Base-by-base conservation (phyloP, 2,797 vertebrate genomes). In the Alosa sapidissima region DNA sequence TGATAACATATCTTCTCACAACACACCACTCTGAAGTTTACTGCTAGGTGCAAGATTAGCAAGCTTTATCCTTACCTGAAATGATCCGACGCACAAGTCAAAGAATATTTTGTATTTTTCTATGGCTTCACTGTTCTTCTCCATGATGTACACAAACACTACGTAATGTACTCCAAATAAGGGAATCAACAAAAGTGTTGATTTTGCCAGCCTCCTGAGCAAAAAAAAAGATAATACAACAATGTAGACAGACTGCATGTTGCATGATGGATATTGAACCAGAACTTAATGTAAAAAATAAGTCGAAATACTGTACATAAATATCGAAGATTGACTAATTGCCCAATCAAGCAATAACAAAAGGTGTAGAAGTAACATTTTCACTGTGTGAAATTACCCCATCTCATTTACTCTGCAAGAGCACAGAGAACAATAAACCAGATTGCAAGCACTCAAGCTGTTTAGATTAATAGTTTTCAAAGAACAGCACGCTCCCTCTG, bases 81-180 rank as follows among this genome's bases (percentile, higher is more conserved):
- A 98, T 8, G 98, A 99, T 13, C 97, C 97, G 2, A 97, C 88
- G 58, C 94, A 96, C 41, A 99, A 90, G 2, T 99, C 98, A 81
- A 98, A 98, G 88, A 97, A 94, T 85, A 99, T 97, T 94, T 97
- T 97, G 81, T 96, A 94, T 0, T 91, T 89, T 24, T 93, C 88
- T 87, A 96, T 92, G 91, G 90, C 92, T 24, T 90, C 87, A 33
- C 91, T 86, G 0, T 48, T 83, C 8, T 91, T 91, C 0, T 96
- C 94, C 91, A 91, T 88, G 88, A 94, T 84, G 85, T 97, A 97
- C 81, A 97, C 96, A 62, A 98, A 98, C 86, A 98, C 94, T 87
- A 97, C 92, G 82, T 99, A 98, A 94, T 99, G 96, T 51, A 97
- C 91, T 16, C 98, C 98, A 13, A 99, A 99, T 81, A 99, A 94